Base-by-base conservation (phyloP, 2,797 vertebrate genomes). In the Knipowitschia caucasica region DNA sequence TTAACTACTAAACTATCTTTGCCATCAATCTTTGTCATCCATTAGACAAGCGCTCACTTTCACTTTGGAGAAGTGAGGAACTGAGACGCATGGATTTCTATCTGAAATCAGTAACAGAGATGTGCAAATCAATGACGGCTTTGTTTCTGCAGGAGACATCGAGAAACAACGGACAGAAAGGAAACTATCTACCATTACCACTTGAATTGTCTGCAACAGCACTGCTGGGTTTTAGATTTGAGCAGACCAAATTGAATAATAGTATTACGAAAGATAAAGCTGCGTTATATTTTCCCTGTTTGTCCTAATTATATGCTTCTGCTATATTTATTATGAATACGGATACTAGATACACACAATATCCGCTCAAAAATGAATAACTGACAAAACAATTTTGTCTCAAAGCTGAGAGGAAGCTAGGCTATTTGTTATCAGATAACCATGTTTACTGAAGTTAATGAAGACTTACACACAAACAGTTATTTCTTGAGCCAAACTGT, bases 21-120 rank as follows among this genome's bases (percentile, higher is more conserved):
- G 68, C 80, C 78, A 87, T 86, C 77, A 85, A 54, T 84, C 83
- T 83, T 65, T 73, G 71, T 85, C 80, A 74, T 71, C 59, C 66
- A 75, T 81, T 67, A 64, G 59, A 65, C 63, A 20, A 64, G 50
- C 55, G 66, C 75, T 85, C 62, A 44, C 59, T 82, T 83, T 82
- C 73, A 59, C 69, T 82, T 73, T 71, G 73, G 63, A 77, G 62
- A 62, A 71, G 80, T 49, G 66, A 88, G 77, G 73, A 84, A 78
- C 77, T 75, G 67, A 60, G 75, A 50, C 58, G 58, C 77, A 86
- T 84, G 50, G 82, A 89, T 88, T 84, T 85, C 75, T 77, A 80
- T 84, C 78, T 83, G 62, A 76, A 83, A 88, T 87, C 77, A 64
- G 78, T 77, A 34, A 51, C 55, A 73, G 59, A 74, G 58, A 74